These are phyloP conservation scores for Glossophaga mutica DNA, from an alignment of 2,797 vertebrate genomes.

Conservation along the genomic window DNA sequence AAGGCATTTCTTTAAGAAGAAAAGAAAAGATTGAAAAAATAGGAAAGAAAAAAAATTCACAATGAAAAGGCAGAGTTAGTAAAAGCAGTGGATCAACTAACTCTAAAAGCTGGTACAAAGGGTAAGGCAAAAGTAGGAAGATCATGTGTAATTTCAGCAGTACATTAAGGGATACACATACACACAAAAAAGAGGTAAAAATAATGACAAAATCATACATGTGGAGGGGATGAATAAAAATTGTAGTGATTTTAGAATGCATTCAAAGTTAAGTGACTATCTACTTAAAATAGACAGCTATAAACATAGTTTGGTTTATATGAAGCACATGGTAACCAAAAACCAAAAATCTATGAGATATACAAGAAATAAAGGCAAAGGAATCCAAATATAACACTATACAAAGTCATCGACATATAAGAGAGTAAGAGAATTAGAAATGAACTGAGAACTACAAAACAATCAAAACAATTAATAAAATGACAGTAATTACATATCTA, in stretches of 20 bases:
- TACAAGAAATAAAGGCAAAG: not conserved
- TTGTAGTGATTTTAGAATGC: not conserved
- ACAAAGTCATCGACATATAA: not conserved
- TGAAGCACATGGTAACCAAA: not conserved
- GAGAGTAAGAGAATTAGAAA: not conserved
- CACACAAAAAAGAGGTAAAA: not conserved
- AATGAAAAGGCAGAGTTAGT: not conserved
- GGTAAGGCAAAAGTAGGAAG: not conserved
- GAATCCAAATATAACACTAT: not conserved
- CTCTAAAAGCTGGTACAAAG: not conserved
- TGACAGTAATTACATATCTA: not conserved
- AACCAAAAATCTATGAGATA: not conserved
- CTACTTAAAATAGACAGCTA: not conserved
- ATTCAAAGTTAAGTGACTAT: not conserved
- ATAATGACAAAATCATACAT: not conserved
- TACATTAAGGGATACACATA: not conserved
- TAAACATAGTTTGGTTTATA: not conserved
- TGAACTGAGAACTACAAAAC: not conserved
- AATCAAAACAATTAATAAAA: not conserved
- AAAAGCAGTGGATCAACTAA: not conserved
- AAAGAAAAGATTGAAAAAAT: not conserved
- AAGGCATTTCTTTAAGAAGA: not conserved
- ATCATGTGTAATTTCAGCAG: not conserved
- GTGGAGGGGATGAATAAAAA: not conserved
- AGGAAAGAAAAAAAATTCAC: not conserved